Base-by-base conservation (phyloP, 2,888 invertebrate genomes). In the Xestia c-nigrum region DNA sequence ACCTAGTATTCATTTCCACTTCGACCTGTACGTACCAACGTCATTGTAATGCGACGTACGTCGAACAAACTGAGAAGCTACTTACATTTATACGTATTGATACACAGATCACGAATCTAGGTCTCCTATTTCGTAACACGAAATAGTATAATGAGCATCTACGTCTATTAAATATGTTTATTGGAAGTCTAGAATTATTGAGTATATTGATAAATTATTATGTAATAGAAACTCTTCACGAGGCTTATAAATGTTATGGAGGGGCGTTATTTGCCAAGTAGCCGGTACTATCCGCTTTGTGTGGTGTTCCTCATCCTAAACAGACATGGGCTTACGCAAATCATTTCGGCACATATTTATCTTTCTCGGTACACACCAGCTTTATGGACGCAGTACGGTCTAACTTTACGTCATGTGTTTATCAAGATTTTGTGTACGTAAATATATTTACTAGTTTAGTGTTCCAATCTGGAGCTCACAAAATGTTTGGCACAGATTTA, bases 331-430 rank as follows among this genome's bases (percentile, higher is more conserved):
- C 82, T 80, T 74, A 81, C 72, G 61, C 72, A 85, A 89, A 89
- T 85, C 78, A 87, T 79, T 87, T 83, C 24, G 76, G 80, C 64
- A 89, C 72, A 89, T 89, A 85, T 87, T 87, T 89, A 85, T 83
- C 88, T 89, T 87, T 73, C 21, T 70, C n/a, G 63, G 72, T 79
- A 87, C 74, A 72, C 74, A 21, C 46, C 12, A 74, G 72, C 64
- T 84, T 81, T 84, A 84, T 78, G 65, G 52, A 52, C 74, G 46
- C 55, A n/a, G 14, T 59, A 61, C 55, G n/a, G 50, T 70, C 52
- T n/a, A 72, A 75, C 64, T 84, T 86, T 63, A 73, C 61, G 46
- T 67, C 31, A 77, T 24, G 61, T 72, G 38, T 74, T 69, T 83
- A 61, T 79, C 61, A 72, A 71, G 21, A 84, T 86, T 74, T 61